Base-by-base conservation (phyloP, 2,113 vertebrate genomes). In the Gila orcuttii region DNA sequence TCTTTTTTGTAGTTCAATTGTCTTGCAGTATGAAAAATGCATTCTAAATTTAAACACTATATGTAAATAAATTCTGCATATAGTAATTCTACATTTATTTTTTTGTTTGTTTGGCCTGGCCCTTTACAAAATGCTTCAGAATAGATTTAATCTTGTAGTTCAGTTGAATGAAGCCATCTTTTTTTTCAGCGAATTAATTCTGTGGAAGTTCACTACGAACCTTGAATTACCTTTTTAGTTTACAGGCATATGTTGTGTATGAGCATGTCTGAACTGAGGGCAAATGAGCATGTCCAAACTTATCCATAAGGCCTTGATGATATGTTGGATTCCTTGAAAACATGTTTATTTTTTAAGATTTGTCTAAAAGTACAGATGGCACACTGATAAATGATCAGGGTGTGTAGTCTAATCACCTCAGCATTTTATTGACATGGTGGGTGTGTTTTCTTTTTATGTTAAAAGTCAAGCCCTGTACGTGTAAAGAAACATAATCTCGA, bases 381-480 rank as follows among this genome's bases (percentile, higher is more conserved):
- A 69, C 68, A 82, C 45, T 86, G 57, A 87, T 79, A 83, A 57
- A 74, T 83, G 25, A 85, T 85, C 42, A 87, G 52, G 59, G 66
- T 84, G 83, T 85, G 86, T 59, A 81, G 74, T 73, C n/a, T 82
- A 52, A 78, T 85, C 47, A 33, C 17, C 28, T 86, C n/a, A 47
- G 59, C 42, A 21, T 39, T 84, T 39, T 68, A n/a, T 87, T 85
- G 66, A 73, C 64, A 75, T n/a, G 83, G 77, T 74, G 73, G 81
- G 71, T 89, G 84, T 89, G 89, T 86, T 76, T 85, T 88, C 81
- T 45, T 69, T 21, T 52, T 78, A 74, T 66, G 82, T 84, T 47
- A 86, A 90, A 87, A 64, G 88, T 77, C 85, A 39, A 39, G 47
- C 55, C n/a, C 3, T 87, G 62, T 76, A 8, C 57, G 7, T 71